Base-by-base conservation (phyloP, 53 echinoderm and acorn worm species). In the Hippasteria phrygiana region DNA sequence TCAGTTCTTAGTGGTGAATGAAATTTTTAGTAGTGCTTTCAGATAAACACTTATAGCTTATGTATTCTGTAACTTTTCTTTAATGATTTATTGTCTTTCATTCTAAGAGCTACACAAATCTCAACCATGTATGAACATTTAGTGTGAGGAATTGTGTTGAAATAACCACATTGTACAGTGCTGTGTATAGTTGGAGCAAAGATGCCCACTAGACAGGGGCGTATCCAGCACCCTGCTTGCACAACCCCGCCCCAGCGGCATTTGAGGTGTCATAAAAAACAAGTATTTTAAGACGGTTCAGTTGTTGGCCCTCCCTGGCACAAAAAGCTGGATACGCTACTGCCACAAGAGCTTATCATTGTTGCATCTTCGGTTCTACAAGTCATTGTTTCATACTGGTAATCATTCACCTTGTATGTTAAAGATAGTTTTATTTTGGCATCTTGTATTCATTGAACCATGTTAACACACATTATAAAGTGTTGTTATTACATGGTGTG, bases 401-500 rank as follows among this genome's bases (percentile, higher is more conserved):
- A 12, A 62, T 26, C 24, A 0, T 42, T 36, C 4, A 13, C 17
- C 40, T 72, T 16, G 43, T 40, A 16, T 22, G 4, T 17, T 40
- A 43, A 22, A 72, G 40, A 24, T 43, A 41, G 41, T 72, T 20
- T 17, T 72, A 34, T 22, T 72, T 14, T 55, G 55, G 78, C 59
- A 40, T 41, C 1, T 38, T 62, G 78, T 82, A 82, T 82, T 82
- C 82, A 82, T 18, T 45, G 17, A 64, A 82, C 66, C 66, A 65
- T 82, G 82, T 41, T 24, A 66, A 38, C 7, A 31, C 63, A 36
- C 56, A 55, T n/a, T 62, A 10, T 18, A n/a, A 8, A 9, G 55
- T 55, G 78, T 78, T 78, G 14, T 26, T 9, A 38, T 38, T 59
- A n/a, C 82, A 82, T 82, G 66, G 82, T 82, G 32, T 82, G 82